Evolutionary conservation across 1,140 invertebrate species (phyloP), one percentile per base, ranked within the genome.

Genomic region (Brachionus manjavacas): DNA sequence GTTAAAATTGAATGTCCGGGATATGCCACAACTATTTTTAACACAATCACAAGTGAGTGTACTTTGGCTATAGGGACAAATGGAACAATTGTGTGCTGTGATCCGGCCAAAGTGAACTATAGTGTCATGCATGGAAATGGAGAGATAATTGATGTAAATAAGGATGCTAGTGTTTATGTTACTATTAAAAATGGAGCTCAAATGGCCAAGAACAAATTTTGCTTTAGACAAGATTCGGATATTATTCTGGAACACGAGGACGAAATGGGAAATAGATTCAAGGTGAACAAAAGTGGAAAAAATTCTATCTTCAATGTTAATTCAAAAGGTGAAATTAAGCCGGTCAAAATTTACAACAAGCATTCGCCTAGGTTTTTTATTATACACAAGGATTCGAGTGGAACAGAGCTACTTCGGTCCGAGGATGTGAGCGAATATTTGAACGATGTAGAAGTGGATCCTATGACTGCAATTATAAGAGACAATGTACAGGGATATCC

Each of bases 21-120:
- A 9, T 89, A 86, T 86, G 88, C 89, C 9, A 89, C 89, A 7
- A 87, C 89, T 2, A 87, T 89, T 85, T 89, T 89, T 85, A 89
- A 90, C 83, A 86, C 85, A 78, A 78, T 85, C 3, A 88, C 88
- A 12, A 87, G 87, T 84, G 87, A 89, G 64, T 89, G 88, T 76
- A 85, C 87, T 25, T 88, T 88, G 20, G 86, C 88, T 20, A 88
- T 90, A 86, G 89, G 88, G 25, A 87, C 85, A 85, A 23, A 14
- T 70, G 88, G 88, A 8, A 88, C 88, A 9, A 86, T 86, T 14
- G 86, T 89, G 20, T 87, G 88, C 41, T 83, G 81, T 55, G 87
- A 88, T 9, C 87, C 87, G 78, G 87, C 87, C 25, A 87, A 89
- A 84, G 88, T 88, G 7, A 89, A 86, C 60, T 89, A 89, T 72